Base-by-base conservation (phyloP, 2,888 invertebrate genomes). In the Anthophora plumipes region DNA sequence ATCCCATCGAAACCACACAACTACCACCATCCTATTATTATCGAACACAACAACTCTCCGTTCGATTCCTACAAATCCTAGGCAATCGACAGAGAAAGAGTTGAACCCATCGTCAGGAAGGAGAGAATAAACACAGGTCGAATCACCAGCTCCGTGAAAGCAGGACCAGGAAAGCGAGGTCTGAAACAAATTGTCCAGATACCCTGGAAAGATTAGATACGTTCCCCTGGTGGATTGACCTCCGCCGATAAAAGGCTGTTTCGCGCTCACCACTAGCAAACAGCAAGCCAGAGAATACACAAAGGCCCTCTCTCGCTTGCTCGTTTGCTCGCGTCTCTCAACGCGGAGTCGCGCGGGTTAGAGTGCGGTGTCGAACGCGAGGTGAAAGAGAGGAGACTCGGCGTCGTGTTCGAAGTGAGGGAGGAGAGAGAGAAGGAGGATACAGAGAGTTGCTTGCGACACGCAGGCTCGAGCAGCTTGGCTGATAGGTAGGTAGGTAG, bases 391-490 rank as follows among this genome's bases (percentile, higher is more conserved):
- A 84, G 80, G 78, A 84, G 83, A 71, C 75, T 77, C 86, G 85
- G 64, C 75, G 70, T 22, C 37, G 78, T 12, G 20, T 37, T 17
- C 43, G 74, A n/a, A 31, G 78, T 52, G 61, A 63, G 78, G 75
- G 72, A 84, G 77, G 61, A 46, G 71, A 69, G 31, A 66, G 75
- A 74, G 77, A 75, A 81, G 77, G 78, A 82, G 86, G 87, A 84
- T 80, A 86, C 84, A 67, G 82, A 84, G 85, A 84, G 87, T 68
- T 55, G 83, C 87, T 90, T 90, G 90, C 90, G 90, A 90, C 90
- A 90, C 86, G 85, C 85, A 81, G 85, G 78, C 85, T 86, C 84
- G 77, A 76, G 84, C 77, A 75, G 70, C 48, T 78, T 41, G 85
- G 73, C 83, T 76, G 83, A 77, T 77, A 82, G 85, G 83, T 83